Base-by-base conservation (phyloP, 92 coral and sea anemone species). In the Metridium senile region DNA sequence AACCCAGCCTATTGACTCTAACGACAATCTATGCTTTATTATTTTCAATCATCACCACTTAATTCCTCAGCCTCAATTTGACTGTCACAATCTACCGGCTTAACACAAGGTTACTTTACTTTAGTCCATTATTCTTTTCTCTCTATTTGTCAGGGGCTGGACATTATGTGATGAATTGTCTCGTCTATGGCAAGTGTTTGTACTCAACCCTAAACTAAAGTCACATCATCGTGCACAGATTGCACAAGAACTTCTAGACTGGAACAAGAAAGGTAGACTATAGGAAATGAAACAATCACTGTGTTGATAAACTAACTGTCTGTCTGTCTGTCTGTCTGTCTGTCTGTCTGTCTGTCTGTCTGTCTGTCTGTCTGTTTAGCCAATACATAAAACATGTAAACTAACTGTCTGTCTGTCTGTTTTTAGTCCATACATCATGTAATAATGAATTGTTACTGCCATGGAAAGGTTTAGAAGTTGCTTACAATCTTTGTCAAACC, bases 161-260 rank as follows among this genome's bases (percentile, higher is more conserved):
- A 89, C 88, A 0, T 68, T 95, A 49, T 74, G 82, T 8, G 95
- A 92, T 62, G 93, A 89, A 65, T 83, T 95, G 1, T 79, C 99
- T 0, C 75, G 95, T 22, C 81, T 95, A 16, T 95, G 99, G 99
- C 87, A 97, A 71, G 74, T 95, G 1, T 72, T 89, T 27, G 85
- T 84, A n/a, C 83, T 95, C 22, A 85, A 84, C 46, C 93, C 97
- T 4, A 70, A 67, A 25, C 74, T 92, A 56, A 47, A 88, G 20
- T 9, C 49, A 26, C 89, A 70, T 56, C 70, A 85, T 29, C 87
- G 86, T 1, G 74, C 81, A 64, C 87, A 74, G 51, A 70, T 93
- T 4, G 54, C 84, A 34, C 77, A 77, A 20, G 82, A 87, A 68
- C 78, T 92, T 22, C 79, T 77, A 66, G 74, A 72, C 19, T 87